phyloP scores from a whole-genome alignment of 2,113 vertebrate genomes.

The Sceloporus tristichus region DNA sequence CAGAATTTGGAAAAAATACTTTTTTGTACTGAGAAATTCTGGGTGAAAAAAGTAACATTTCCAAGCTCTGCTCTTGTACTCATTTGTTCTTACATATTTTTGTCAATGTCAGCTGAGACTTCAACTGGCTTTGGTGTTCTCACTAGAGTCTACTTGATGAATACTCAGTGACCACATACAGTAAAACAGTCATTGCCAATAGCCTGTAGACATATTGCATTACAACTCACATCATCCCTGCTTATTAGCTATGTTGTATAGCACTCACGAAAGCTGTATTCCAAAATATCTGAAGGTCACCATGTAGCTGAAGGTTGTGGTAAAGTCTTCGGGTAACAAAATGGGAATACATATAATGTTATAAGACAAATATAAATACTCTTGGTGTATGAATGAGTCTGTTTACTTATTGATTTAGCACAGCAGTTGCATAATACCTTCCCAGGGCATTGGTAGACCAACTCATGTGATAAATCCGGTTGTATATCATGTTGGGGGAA shows the following conservation, averaged over 20 bases:
- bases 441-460: not conserved
- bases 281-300: not conserved
- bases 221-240: not conserved
- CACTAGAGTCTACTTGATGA: not conserved
- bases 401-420: not conserved
- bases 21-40: not conserved
- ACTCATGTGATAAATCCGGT: not conserved
- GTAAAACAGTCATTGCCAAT: not conserved
- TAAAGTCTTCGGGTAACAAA: not conserved
- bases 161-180: too few species aligned
- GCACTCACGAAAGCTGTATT: not conserved
- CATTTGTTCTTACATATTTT: not conserved
- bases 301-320: not conserved
- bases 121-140: not conserved
- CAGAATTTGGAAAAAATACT: not conserved
- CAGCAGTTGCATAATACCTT: not conserved
- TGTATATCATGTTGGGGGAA: not conserved
- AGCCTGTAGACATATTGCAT: too few species aligned
- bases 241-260: not conserved
- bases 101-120: not conserved
- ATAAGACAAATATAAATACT: not conserved
- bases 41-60: not conserved
- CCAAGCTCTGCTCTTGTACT: not conserved
- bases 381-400: not conserved
- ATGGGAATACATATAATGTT: not conserved